phyloP scores from a whole-genome alignment of 2,797 vertebrate genomes.

The Euthynnus affinis region DNA sequence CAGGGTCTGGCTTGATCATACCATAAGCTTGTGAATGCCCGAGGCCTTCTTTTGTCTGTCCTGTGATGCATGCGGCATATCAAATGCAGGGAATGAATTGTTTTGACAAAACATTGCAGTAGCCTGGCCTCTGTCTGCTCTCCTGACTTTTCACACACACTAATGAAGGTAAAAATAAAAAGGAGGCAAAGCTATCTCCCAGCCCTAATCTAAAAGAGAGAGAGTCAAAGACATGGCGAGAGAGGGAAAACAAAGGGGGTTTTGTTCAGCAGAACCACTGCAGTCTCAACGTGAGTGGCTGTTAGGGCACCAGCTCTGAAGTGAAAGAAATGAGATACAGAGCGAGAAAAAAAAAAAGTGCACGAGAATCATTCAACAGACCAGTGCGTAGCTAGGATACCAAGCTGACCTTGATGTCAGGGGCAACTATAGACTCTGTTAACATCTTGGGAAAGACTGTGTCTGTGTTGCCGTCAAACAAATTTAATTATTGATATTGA shows the following conservation, averaged over 20 bases:
- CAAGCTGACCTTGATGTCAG: conserved; percentile 66
- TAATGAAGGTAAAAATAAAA: conserved; percentile 73
- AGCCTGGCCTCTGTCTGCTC: conserved; percentile 54
- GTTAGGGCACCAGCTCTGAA: conserved; percentile 69
- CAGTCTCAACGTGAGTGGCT: conserved; percentile 74
- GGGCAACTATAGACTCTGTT: conserved; percentile 45
- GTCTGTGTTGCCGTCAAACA: conserved; percentile 33
- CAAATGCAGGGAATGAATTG: conserved; percentile 61
- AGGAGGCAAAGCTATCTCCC: conserved; percentile 61
- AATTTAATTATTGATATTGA: conserved; percentile 1
- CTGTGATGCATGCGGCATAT: conserved; percentile 65
- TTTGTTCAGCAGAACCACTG: conserved; percentile 76
- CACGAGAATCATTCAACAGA: conserved; percentile 64
- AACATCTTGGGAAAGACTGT: conserved; percentile 38
- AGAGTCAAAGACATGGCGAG: conserved; percentile 62
- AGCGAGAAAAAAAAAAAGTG: conserved; percentile 58
- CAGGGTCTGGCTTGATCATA: conserved; percentile 54
- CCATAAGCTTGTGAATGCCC: conserved; percentile 58
- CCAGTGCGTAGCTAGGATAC: conserved; percentile 74
- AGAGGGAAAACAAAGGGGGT: conserved; percentile 71
- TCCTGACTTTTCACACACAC: conserved; percentile 72
- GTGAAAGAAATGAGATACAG: conserved; percentile 77
- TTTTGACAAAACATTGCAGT: conserved; percentile 63
- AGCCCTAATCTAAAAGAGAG: conserved; percentile 64
- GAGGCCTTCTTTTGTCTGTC: conserved; percentile 57